Base-by-base conservation (phyloP, 2,797 vertebrate species). In the Myripristis jacobus region DNA sequence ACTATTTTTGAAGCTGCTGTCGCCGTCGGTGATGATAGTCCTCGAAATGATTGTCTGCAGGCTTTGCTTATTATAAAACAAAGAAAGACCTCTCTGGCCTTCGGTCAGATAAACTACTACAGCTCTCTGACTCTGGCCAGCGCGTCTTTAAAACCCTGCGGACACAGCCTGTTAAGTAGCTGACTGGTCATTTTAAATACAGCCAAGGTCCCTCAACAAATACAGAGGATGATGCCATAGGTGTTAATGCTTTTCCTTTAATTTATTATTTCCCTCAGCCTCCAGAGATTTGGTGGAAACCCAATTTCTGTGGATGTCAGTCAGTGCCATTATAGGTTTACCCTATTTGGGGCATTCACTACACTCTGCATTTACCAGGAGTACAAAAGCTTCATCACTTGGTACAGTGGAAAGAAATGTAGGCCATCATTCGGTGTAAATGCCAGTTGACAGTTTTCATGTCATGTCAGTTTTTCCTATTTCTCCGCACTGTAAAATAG, bases 1-100 rank as follows among this genome's bases (percentile, higher is more conserved):
- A 16, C 21, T 61, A 31, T 79, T 72, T 74, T 56, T 50, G 8
- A 63, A 41, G 3, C 36, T 41, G 21, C 18, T 55, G 4, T 80
- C 19, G 53, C 66, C 59, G 41, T 16, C 18, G 11, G 7, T 27
- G 51, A 56, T 75, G 69, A 57, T 68, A 72, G 25, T 48, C 55
- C 51, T 85, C 60, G 6, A 41, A 41, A 41, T 41, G 36, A 41
- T 41, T 41, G 36, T 41, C 36, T 41, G 12, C 36, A 41, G 36
- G 36, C 36, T 41, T 41, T 41, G 11, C 36, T 41, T 41, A 41
- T 41, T 41, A 13, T 13, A 13, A 41, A 24, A 16, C 22, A 21
- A 15, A 13, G 21, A 54, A 12, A 44, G 12, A 55, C 29, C 48
- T n/a, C 19, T 43, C 18, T 25, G 18, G 27, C 38, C 6, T 55